These are phyloP conservation scores for Pterostichus niger DNA, from an alignment of 2,888 invertebrate species.

Conservation along the genomic window DNA sequence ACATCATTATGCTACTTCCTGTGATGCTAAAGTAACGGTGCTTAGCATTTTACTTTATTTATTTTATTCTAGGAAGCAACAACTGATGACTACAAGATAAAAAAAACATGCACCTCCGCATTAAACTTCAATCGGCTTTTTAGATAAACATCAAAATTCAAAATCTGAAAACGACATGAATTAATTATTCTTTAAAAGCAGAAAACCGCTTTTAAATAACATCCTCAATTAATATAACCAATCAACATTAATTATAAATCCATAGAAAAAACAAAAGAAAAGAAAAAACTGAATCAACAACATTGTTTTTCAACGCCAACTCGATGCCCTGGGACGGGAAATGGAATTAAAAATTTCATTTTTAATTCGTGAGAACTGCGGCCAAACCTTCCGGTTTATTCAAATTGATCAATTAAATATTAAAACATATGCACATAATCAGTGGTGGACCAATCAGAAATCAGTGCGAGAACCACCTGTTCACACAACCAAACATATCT, in stretches of 20 bases:
- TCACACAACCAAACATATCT: constrained; percentile 16
- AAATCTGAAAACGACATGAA: constrained; percentile 1
- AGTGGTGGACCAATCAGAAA: constrained; percentile 27
- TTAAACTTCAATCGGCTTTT: neutral
- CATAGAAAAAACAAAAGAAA: constrained; percentile 18
- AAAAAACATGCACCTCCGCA: constrained; percentile 8
- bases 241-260: constrained; percentile 47
- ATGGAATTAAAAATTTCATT: constrained; percentile 43
- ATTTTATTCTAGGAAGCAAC: constrained; percentile 27
- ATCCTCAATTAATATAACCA: constrained; percentile 60
- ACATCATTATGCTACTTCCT: constrained; percentile 40
- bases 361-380: constrained; percentile 53
- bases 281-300: constrained; percentile 39
- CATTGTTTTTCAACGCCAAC: constrained; percentile 43
- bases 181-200: constrained; percentile 24
- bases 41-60: constrained; percentile 36
- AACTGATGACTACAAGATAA: constrained; percentile 6
- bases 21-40: constrained; percentile 18
- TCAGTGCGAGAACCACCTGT: constrained; percentile 36
- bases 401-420: constrained; percentile 66
- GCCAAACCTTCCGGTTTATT: constrained; percentile 61
- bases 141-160: constrained; percentile 47
- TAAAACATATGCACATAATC: constrained; percentile 64
- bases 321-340: constrained; percentile 47
- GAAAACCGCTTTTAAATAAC: constrained; percentile 45